These are phyloP conservation scores for Rhabdophis nuchalis DNA, from an alignment of 2,797 vertebrate genomes.

Conservation along the genomic window DNA sequence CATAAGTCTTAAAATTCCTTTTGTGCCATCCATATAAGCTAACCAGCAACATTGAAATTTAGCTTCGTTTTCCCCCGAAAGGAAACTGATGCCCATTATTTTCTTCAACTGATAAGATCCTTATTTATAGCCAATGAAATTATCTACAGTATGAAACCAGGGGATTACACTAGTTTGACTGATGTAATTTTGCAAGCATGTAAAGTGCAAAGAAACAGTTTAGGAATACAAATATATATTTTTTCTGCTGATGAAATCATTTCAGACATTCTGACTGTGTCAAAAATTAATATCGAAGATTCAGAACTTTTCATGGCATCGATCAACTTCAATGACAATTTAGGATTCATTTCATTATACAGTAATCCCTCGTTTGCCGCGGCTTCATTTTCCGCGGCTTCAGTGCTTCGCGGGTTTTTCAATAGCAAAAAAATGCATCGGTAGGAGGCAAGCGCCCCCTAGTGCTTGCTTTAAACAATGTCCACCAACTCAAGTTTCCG, in stretches of 20 bases:
- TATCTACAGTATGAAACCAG: not conserved
- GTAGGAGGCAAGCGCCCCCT: no score
- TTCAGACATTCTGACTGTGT: not conserved
- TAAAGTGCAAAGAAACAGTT: not conserved
- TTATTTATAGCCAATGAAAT: not conserved
- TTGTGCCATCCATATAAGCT: not conserved
- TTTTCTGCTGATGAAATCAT: not conserved
- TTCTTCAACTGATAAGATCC: not conserved
- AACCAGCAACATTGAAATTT: not conserved
- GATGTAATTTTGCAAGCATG: not conserved
- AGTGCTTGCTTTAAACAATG: no score
- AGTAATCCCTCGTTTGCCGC: no score
- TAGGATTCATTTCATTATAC: not conserved
- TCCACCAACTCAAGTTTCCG: no score
- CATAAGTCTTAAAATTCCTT: not conserved
- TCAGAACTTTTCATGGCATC: not conserved
- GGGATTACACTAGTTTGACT: not conserved
- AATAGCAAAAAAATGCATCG: no score
- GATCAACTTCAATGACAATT: no score
- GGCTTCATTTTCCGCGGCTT: no score
- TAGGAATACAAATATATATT: not conserved
- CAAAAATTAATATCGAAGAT: not conserved
- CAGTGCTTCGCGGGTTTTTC: no score
- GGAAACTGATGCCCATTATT: not conserved
- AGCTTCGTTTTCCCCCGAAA: not conserved